Evolutionary conservation across 2,113 vertebrate species (phyloP), one percentile per base, ranked within the genome.

Genomic region (Baryphthengus martii): DNA sequence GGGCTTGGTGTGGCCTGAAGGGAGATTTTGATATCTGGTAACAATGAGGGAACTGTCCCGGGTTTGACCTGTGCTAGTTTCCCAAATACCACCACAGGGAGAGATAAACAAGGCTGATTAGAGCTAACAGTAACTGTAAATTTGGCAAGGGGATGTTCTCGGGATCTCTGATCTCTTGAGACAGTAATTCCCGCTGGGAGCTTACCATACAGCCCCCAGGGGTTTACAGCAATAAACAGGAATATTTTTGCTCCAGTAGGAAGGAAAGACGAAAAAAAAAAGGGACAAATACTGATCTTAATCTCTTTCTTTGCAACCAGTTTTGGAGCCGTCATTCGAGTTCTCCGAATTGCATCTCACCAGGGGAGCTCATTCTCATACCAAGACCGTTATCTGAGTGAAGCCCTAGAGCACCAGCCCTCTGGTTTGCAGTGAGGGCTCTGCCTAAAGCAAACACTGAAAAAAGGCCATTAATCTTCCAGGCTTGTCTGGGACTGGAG

Each of bases 91-190:
- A 55, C 91, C 9, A 8, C 89, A 75, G 93, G 91, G 68, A 74
- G 75, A 92, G 76, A 95, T 91, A 88, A 95, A 88, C 65, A 83
- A 33, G 86, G 50, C 73, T 93, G 93, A 93, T 95, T 84, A 90
- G 73, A 77, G 67, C 16, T 42, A 75, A 39, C 2, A n/a, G 77
- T 56, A 85, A 93, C 82, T 45, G 62, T 84, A 76, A 73, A 85
- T 81, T 95, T 96, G 94, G 94, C 95, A 95, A 67, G 47, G 70
- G 65, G 80, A 81, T 92, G 42, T 59, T 92, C 89, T 92, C 9
- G 5, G 80, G 80, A 95, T 72, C 89, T 97, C 86, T 97, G 95
- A 97, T 96, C 91, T 95, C 95, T 23, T 65, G 94, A 95, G 96
- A 95, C 84, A 29, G 52, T 31, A 35, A 77, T 77, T 95, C 93